Evolutionary conservation across 1,140 invertebrate genomes (phyloP), one percentile per base, ranked within the genome.

Genomic region (Melanaphis sacchari): DNA sequence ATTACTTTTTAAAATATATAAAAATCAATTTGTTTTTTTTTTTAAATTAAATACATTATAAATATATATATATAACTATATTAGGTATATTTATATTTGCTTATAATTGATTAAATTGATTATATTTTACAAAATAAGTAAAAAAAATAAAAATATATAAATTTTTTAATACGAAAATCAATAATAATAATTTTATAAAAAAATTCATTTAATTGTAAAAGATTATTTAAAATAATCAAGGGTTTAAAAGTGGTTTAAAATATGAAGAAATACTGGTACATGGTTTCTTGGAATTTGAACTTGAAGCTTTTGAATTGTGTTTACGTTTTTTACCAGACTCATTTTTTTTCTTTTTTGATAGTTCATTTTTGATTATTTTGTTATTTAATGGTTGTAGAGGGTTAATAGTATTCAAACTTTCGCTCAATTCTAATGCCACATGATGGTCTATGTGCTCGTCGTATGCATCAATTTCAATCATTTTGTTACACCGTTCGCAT

Each of bases 371-470:
- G 22, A 31, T 76, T n/a, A n/a, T 88, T 49, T 4, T 49, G 36
- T 49, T 52, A 36, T 49, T 76, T 5, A 22, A 82, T 36, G 36
- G n/a, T 1, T 82, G 87, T 93, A 54, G 7, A 36, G 22, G 21
- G 2, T 90, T 38, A 82, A 24, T 24, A 9, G 18, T 81, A 87
- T 94, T 94, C 22, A 94, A 76, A 93, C 93, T 93, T 93, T 94
- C 93, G 11, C 93, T 94, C 36, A 94, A 87, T 81, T 94, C 91
- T n/a, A 94, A 36, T 36, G 94, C 94, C 15, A 94, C n/a, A 81
- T 94, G 94, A 93, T 93, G 93, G 93, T 94, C 94, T 81, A 94
- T 54, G 85, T 94, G 94, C 85, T 94, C 93, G 22, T 94, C 94
- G 82, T 94, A 94, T n/a, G 93, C 93, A 43, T 91, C 5, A 36